A percentile compares a stretch with the other conserved stretches of the same genome.
Evolutionary conservation across 2,888 invertebrate species (phyloP).

Genomic region (Rutpela maculata): DNA sequence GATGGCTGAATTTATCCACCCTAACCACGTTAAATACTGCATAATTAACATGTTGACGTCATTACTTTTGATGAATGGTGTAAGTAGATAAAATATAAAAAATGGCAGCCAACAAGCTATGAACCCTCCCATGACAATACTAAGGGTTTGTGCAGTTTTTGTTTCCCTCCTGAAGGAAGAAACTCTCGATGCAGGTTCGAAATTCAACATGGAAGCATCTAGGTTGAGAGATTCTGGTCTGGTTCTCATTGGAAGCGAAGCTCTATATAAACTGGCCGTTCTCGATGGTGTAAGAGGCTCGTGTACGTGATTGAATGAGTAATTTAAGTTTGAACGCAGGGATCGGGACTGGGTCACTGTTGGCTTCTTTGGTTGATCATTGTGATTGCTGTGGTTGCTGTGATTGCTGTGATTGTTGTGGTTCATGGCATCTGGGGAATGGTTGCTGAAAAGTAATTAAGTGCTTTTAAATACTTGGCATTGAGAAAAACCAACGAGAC

Average conservation of each 20-base stretch:
- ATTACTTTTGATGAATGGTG: slow-evolving; percentile 84
- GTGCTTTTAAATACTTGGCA: neutral
- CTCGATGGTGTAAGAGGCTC: slow-evolving; percentile 66
- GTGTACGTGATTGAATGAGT: slow-evolving; percentile 66
- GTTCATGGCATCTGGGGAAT: slow-evolving; percentile 59
- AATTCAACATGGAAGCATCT: slow-evolving; percentile 76
- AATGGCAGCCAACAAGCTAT: slow-evolving; percentile 93
- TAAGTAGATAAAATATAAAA: slow-evolving; percentile 87
- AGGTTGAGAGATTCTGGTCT: slow-evolving; percentile 77
- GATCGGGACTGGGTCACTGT: slow-evolving; percentile 62
- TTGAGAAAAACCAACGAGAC: neutral
- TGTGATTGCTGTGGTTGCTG: slow-evolving; percentile 61
- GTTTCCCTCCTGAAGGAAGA: slow-evolving; percentile 86
- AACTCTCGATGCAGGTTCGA: slow-evolving; percentile 76
- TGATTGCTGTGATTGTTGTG: slow-evolving; percentile 60
- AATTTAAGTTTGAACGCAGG: slow-evolving; percentile 67
- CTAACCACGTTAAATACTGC: slow-evolving; percentile 89
- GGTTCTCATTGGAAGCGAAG: slow-evolving; percentile 62
- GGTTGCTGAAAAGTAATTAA: slow-evolving; percentile 57
- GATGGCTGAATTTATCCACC: slow-evolving; percentile 93
- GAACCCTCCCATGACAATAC: slow-evolving; percentile 91
- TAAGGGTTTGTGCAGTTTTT: slow-evolving; percentile 91
- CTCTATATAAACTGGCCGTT: slow-evolving; percentile 66
- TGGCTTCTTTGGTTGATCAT: slow-evolving; percentile 59
- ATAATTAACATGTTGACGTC: slow-evolving; percentile 77